Percentiles rank a stretch among this genome's conserved stretches.
Conservation (phyloP, 1,140 invertebrate species). For the Drosophila aff. region DNA sequence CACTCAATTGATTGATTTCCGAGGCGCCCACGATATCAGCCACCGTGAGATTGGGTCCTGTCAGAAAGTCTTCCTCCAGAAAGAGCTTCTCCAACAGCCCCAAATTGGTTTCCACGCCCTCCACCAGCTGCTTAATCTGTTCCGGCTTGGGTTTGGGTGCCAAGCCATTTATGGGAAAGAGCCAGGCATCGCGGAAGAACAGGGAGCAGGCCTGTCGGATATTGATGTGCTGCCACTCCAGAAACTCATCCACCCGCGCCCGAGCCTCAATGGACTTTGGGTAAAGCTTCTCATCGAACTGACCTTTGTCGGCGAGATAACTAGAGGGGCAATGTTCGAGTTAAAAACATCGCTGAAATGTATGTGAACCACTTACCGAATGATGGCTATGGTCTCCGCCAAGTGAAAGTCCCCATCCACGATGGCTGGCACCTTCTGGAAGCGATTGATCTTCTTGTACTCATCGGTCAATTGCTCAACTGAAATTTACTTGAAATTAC, state of each 20-base stretch:
- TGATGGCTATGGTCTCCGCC: constrained; percentile 91
- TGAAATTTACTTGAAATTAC: constrained; percentile 61
- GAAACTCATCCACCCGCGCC: constrained; percentile 92
- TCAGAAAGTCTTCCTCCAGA: constrained; percentile 88
- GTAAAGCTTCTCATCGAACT: constrained; percentile 89
- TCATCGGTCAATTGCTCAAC: constrained; percentile 90
- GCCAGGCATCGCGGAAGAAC: constrained; percentile 88
- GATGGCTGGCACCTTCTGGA: constrained; percentile 91
- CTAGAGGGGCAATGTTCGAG: constrained; percentile 32
- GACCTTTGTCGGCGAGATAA: constrained; percentile 70
- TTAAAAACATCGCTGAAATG: not conserved
- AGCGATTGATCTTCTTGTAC: constrained; percentile 90
- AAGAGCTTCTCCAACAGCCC: constrained; percentile 88
- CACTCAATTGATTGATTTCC: constrained; percentile 93
- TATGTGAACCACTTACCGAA: constrained; percentile 66
- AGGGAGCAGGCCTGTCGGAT: constrained; percentile 88
- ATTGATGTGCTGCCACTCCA: constrained; percentile 94
- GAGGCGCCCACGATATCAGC: constrained; percentile 92
- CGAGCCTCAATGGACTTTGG: constrained; percentile 88
- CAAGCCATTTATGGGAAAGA: constrained; percentile 85
- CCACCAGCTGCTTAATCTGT: constrained; percentile 85
- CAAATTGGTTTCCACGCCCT: constrained; percentile 85
- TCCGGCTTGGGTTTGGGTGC: constrained; percentile 84
- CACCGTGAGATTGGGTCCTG: constrained; percentile 88
- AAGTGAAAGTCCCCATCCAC: constrained; percentile 91